Evolutionary conservation across 2,113 vertebrate species (phyloP).

Genomic region (Theropithecus gelada): DNA sequence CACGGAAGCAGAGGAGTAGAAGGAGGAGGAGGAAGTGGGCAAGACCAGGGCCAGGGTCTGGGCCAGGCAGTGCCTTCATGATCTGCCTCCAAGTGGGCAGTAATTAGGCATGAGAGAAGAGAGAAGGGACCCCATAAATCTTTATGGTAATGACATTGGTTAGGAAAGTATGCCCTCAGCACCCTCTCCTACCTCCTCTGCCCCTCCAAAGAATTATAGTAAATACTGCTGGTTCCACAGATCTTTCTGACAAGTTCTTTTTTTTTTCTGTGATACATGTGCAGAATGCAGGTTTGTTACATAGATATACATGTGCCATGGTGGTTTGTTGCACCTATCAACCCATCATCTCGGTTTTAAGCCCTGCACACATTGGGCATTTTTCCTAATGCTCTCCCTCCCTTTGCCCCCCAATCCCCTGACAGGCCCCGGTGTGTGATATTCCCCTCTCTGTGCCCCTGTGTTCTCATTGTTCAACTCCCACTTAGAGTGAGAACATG

Average conservation of each 20-base stretch:
- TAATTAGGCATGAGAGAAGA: no score
- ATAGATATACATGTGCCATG: no score
- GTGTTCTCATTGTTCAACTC: no score
- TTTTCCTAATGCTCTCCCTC: background rate
- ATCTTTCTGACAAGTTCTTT: background rate
- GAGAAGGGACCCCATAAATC: rapidly evolving
- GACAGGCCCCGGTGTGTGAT: no score
- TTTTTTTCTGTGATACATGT: no score
- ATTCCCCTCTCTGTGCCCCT: no score
- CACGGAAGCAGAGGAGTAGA: background rate
- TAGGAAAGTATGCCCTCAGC: background rate
- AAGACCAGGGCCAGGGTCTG: background rate
- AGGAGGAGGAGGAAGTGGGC: background rate
- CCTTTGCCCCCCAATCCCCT: no score
- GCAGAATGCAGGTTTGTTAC: no score
- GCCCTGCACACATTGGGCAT: background rate
- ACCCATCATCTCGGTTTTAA: no score
- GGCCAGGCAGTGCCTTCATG: no score
- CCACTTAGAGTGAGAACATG: no score
- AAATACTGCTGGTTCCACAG: background rate
- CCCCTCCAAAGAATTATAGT: background rate
- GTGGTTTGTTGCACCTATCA: no score
- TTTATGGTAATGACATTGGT: rapidly evolving
- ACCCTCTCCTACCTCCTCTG: rapidly evolving
- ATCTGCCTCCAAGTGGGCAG: background rate